Conservation (phyloP, 2,113 vertebrate species). For the Perca schrenkii region DNA sequence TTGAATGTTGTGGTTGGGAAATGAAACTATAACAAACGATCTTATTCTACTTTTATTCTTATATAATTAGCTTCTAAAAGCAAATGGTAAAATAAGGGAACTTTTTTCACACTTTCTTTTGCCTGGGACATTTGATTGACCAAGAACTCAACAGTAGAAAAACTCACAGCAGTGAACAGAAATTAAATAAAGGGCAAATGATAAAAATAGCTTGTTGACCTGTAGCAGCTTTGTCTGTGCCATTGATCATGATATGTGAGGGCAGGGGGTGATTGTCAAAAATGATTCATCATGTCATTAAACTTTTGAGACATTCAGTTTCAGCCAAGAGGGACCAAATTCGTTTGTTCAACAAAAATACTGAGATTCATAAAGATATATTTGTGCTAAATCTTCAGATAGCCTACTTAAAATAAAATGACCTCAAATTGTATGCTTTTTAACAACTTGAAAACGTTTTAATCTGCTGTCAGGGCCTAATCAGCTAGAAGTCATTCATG, state of each 20-base stretch:
- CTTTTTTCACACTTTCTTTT: not conserved
- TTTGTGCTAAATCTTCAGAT: not conserved
- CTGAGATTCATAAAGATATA: not conserved
- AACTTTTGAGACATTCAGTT: not conserved
- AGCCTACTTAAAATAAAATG: not conserved
- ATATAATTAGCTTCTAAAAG: not conserved
- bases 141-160: not conserved
- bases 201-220: not conserved
- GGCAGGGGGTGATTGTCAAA: not conserved
- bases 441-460: too few species aligned
- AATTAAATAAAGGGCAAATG: not conserved
- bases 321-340: not conserved
- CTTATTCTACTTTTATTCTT: not conserved
- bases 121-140: not conserved
- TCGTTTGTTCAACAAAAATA: not conserved
- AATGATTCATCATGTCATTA: conserved; percentile 26
- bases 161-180: not conserved
- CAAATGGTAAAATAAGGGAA: not conserved
- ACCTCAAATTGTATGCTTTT: not conserved
- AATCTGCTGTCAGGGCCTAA: not conserved
- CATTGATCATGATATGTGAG: conserved; percentile 34
- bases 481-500: not conserved
- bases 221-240: not conserved
- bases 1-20: not conserved
- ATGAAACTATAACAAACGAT: not conserved